These are phyloP conservation scores for Amniataba percoides DNA, from an alignment of 2,797 vertebrate species.

Conservation along the genomic window DNA sequence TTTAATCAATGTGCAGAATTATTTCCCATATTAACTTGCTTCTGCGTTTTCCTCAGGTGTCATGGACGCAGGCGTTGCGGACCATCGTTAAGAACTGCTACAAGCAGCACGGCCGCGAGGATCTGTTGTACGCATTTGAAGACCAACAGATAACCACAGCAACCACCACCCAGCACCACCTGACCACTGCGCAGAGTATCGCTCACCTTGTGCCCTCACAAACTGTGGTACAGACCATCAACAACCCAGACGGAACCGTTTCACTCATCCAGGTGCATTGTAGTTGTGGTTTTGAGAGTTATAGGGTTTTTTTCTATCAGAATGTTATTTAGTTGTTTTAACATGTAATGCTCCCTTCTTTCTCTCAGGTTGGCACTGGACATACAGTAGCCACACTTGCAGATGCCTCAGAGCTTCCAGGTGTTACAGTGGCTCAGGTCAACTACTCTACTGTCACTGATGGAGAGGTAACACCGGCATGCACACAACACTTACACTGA, in stretches of 20 bases:
- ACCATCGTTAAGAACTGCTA: constrained; percentile 99
- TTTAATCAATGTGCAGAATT: neutral
- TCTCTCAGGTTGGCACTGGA: constrained; percentile 93
- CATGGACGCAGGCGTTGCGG: constrained; percentile 96
- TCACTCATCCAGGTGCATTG: constrained; percentile 94
- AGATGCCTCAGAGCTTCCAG: constrained; percentile 95
- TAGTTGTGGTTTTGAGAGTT: too few species aligned
- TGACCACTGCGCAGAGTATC: constrained; percentile 91
- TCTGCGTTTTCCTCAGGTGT: constrained; percentile 85
- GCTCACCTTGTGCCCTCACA: constrained; percentile 97
- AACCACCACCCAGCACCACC: constrained; percentile 83
- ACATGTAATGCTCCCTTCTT: neutral
- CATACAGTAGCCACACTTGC: constrained; percentile 97
- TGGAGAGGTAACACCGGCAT: constrained; percentile 88
- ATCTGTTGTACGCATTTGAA: constrained; percentile 97
- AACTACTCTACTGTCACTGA: constrained; percentile 96
- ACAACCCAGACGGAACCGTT: constrained; percentile 97
- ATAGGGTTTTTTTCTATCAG: neutral
- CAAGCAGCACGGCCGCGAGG: constrained; percentile 97
- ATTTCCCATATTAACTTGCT: neutral
- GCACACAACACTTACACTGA: neutral
- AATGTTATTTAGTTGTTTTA: neutral
- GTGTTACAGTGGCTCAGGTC: constrained; percentile 96
- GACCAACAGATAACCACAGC: constrained; percentile 89
- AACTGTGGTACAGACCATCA: constrained; percentile 98